Evolutionary conservation across 2,888 invertebrate genomes (phyloP).

Genomic region (Hypomecis atomaria): DNA sequence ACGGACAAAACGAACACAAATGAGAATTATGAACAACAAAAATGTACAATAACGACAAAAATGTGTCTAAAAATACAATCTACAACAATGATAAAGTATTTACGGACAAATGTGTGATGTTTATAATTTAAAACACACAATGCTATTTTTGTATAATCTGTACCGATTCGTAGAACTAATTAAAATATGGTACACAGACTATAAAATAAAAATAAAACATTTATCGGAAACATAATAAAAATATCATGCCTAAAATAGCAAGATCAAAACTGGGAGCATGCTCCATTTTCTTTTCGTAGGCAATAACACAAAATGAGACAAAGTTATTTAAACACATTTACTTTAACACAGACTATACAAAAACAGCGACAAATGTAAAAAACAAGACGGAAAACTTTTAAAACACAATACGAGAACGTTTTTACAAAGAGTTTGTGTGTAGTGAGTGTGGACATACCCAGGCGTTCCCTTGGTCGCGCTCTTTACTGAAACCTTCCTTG

Average conservation of each 20-base stretch:
- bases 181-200: no score
- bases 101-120: conserved; percentile 1
- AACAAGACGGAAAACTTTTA: conserved; percentile 4
- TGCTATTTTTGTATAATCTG: conserved; percentile 1
- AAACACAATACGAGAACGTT: conserved; percentile 2
- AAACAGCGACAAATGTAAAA: neutral
- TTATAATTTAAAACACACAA: neutral
- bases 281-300: no score
- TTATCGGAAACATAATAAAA: no score
- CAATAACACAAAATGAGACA: no score
- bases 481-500: conserved; percentile 87
- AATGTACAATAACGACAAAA: neutral
- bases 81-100: neutral
- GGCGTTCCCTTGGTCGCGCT: conserved; percentile 79
- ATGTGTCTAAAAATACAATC: neutral
- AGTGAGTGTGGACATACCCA: conserved; percentile 70
- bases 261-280: no score
- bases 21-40: conserved; percentile 34
- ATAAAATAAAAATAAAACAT: no score
- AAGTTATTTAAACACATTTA: neutral
- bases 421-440: conserved; percentile 2
- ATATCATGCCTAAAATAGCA: no score
- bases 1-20: conserved; percentile 39
- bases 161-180: neutral
- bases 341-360: conserved; percentile 15